These are phyloP conservation scores for Spatulosminthurus flaviceps DNA, from an alignment of 2,888 invertebrate genomes.

Conservation along the genomic window DNA sequence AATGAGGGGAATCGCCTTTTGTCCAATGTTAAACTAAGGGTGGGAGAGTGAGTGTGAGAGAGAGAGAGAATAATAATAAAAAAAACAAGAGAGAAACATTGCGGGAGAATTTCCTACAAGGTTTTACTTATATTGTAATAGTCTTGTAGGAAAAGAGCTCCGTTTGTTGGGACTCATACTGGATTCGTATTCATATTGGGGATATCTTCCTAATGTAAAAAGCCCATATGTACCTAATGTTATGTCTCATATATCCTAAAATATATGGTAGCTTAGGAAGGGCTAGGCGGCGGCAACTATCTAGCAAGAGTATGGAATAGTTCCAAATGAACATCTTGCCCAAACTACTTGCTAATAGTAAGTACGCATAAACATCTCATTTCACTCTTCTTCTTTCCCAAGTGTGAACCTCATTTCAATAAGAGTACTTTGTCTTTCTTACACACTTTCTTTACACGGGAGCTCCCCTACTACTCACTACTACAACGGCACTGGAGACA, in stretches of 20 bases:
- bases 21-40: neutral
- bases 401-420: constrained; percentile 35
- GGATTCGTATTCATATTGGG: no score
- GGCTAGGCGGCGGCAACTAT: no score
- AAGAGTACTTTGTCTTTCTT: constrained; percentile 25
- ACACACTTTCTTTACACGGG: constrained; percentile 7
- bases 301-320: no score
- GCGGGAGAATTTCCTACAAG: neutral
- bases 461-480: no score
- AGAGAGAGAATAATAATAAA: no score
- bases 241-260: no score
- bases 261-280: no score
- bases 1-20: neutral
- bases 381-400: constrained; percentile 24
- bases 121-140: no score
- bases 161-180: no score
- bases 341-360: constrained; percentile 35
- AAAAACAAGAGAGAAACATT: neutral
- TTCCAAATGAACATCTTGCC: constrained; percentile 31
- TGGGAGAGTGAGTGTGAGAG: neutral
- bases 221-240: no score
- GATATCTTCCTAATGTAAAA: no score
- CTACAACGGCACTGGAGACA: no score
- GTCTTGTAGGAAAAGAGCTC: neutral
- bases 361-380: constrained; percentile 35